Conservation (phyloP, 2,113 vertebrate species). For the Parus major region DNA sequence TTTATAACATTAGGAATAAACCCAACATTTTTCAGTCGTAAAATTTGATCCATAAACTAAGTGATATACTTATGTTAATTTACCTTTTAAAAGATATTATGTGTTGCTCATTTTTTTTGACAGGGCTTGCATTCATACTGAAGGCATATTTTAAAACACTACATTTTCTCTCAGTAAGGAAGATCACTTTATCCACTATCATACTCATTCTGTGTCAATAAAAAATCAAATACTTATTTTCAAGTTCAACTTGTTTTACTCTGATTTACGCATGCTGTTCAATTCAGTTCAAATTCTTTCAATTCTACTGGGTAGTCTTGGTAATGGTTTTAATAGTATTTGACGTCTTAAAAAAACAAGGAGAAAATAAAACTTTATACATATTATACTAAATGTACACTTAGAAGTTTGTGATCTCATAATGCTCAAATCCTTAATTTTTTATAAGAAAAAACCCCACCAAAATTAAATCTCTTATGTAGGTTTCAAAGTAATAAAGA, state of each 20-base stretch:
- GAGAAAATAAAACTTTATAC: constrained; percentile 9
- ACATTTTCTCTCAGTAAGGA: constrained; percentile 76
- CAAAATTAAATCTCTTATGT: constrained; percentile 45
- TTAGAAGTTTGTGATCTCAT: background rate
- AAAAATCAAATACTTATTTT: constrained; percentile 76
- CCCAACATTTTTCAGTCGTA: constrained; percentile 48
- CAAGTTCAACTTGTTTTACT: constrained; percentile 75
- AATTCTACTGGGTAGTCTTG: constrained; percentile 61
- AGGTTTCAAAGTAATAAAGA: constrained; percentile 71
- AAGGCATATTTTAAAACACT: constrained; percentile 78
- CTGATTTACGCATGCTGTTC: constrained; percentile 71
- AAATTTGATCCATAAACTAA: constrained; percentile 77
- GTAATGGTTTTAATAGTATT: constrained; percentile 42
- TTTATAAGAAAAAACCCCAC: constrained; percentile 1
- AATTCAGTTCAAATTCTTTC: constrained; percentile 67
- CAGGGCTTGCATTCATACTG: constrained; percentile 72
- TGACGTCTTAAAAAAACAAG: background rate
- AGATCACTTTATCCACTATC: constrained; percentile 75
- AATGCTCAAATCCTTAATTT: constrained; percentile 26
- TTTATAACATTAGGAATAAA: constrained; percentile 76
- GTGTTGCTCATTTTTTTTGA: constrained; percentile 75
- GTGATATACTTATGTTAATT: constrained; percentile 77
- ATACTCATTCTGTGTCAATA: constrained; percentile 74
- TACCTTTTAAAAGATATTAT: constrained; percentile 74
- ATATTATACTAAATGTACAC: background rate